Evolutionary conservation across 2,888 invertebrate genomes (phyloP).

Genomic region (Epsilonema sp.): DNA sequence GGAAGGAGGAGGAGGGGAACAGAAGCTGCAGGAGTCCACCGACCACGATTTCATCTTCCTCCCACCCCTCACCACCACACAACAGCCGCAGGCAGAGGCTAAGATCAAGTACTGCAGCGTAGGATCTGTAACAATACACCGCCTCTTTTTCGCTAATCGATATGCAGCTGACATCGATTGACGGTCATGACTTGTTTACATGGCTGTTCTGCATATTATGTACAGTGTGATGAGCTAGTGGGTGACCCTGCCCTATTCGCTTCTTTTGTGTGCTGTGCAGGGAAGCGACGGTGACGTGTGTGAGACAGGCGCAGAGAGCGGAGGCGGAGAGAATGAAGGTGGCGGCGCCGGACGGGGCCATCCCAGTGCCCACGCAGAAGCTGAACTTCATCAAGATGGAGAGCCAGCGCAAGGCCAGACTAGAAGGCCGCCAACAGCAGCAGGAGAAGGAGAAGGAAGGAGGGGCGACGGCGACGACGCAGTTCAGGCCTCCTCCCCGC

Average conservation of each 20-base stretch:
- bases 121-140: too few species aligned
- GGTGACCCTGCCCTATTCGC: conserved; percentile 27
- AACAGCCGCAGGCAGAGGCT: too few species aligned
- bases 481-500: conserved; percentile 13
- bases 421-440: background rate
- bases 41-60: too few species aligned
- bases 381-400: conserved; percentile 23
- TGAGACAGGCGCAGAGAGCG: background rate
- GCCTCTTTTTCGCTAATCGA: too few species aligned
- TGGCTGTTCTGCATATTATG: too few species aligned
- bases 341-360: conserved; percentile 14
- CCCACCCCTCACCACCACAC: too few species aligned
- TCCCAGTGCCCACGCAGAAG: conserved; percentile 26
- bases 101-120: too few species aligned
- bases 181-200: too few species aligned
- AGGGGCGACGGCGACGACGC: conserved; percentile 9
- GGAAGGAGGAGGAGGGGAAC: too few species aligned
- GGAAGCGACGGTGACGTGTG: background rate
- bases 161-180: too few species aligned
- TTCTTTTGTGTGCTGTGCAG: conserved; percentile 11
- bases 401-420: conserved; percentile 10
- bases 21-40: too few species aligned
- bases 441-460: conserved; percentile 5
- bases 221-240: too few species aligned
- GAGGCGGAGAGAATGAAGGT: background rate